phyloP scores from a whole-genome alignment of 2,888 invertebrate genomes.

The Bibio marci region DNA sequence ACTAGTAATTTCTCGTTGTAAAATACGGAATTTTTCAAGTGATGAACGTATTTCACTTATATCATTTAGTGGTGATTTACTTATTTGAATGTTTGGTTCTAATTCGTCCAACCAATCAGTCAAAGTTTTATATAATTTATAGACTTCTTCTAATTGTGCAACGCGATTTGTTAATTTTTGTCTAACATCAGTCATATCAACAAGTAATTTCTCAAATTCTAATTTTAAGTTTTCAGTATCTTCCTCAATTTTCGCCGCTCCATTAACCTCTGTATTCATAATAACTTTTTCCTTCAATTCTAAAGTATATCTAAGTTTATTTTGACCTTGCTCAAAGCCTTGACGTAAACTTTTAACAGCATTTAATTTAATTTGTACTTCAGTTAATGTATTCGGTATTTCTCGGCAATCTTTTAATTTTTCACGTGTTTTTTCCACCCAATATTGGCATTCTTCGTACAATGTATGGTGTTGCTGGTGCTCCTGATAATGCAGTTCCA shows the following conservation, averaged over 20 bases:
- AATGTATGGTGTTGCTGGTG: slow-evolving; percentile 85
- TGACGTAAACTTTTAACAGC: slow-evolving; percentile 78
- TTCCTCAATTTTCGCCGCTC: slow-evolving; percentile 78
- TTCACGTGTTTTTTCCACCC: slow-evolving; percentile 79
- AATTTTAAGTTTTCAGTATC: slow-evolving; percentile 76
- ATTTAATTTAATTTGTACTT: slow-evolving; percentile 72
- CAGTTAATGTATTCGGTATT: slow-evolving; percentile 61
- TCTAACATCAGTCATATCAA: slow-evolving; percentile 63
- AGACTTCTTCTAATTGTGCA: slow-evolving; percentile 69
- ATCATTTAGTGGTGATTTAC: slow-evolving; percentile 60
- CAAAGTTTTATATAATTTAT: slow-evolving; percentile 64
- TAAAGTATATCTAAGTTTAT: slow-evolving; percentile 63
- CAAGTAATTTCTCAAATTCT: slow-evolving; percentile 76
- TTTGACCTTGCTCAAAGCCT: slow-evolving; percentile 82
- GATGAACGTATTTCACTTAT: slow-evolving; percentile 80
- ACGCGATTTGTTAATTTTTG: slow-evolving; percentile 58
- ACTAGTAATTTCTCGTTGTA: slow-evolving; percentile 64
- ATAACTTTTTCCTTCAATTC: slow-evolving; percentile 87
- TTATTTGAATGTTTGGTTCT: slow-evolving; percentile 59
- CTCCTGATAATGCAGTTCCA: slow-evolving; percentile 86
- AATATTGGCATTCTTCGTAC: slow-evolving; percentile 86
- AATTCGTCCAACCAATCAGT: slow-evolving; percentile 80
- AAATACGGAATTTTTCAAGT: slow-evolving; percentile 69
- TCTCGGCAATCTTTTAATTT: slow-evolving; percentile 68
- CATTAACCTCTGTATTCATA: slow-evolving; percentile 78